Evolutionary conservation across 1,140 invertebrate species (phyloP).

Genomic region (Drusus annulatus): DNA sequence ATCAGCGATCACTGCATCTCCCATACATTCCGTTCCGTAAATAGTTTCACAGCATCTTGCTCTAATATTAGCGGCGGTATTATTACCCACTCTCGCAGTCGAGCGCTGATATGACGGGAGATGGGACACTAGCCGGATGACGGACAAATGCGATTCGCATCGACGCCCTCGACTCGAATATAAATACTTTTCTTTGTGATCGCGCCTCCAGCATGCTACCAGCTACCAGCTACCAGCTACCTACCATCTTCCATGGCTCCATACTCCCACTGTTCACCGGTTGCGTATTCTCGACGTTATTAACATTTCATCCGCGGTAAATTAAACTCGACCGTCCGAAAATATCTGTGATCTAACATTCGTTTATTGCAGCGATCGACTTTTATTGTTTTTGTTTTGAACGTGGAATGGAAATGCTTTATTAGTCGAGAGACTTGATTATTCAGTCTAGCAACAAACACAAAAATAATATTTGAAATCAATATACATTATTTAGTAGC

Average conservation of each 20-base stretch:
- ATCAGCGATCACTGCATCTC: constrained; percentile 17
- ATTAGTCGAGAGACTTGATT: too few species aligned
- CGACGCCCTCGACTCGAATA: background rate
- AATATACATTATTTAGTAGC: too few species aligned
- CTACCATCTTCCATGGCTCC: background rate
- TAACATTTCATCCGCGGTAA: too few species aligned
- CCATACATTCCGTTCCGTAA: constrained; percentile 23
- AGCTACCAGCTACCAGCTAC: background rate
- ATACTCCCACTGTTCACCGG: too few species aligned
- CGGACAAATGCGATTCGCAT: constrained; percentile 37
- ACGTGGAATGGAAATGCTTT: too few species aligned
- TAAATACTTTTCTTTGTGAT: constrained; percentile 34
- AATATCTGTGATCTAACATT: too few species aligned
- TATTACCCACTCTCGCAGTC: constrained; percentile 23
- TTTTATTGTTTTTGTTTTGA: too few species aligned
- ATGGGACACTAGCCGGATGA: constrained; percentile 27
- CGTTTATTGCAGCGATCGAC: too few species aligned
- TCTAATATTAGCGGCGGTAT: constrained; percentile 25
- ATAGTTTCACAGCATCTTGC: constrained; percentile 19
- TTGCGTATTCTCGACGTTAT: too few species aligned
- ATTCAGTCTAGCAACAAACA: too few species aligned
- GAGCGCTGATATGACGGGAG: constrained; percentile 29
- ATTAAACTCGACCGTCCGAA: too few species aligned
- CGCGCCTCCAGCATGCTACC: background rate
- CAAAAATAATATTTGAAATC: too few species aligned